Evolutionary conservation across 2,797 vertebrate genomes (phyloP).

Genomic region (Allenopithecus nigroviridis): DNA sequence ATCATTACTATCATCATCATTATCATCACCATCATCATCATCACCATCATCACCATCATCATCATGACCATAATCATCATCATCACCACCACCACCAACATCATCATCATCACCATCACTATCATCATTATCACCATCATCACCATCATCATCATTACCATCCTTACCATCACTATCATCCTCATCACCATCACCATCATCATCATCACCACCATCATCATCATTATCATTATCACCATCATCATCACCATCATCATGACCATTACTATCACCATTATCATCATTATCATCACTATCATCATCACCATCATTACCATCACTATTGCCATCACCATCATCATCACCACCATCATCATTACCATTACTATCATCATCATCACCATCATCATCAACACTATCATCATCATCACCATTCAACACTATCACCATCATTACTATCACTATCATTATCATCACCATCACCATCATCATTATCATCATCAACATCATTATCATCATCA

Average conservation of each 20-base stretch:
- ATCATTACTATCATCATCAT: neutral
- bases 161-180: rapidly evolving
- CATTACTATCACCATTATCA: rapidly evolving
- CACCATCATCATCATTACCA: rapidly evolving
- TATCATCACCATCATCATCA: rapidly evolving
- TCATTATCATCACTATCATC: too few relatives aligned
- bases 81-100: rapidly evolving
- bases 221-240: too few relatives aligned
- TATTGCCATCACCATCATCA: too few relatives aligned
- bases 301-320: too few relatives aligned
- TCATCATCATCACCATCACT: rapidly evolving
- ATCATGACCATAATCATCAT: rapidly evolving
- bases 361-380: too few relatives aligned
- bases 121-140: rapidly evolving
- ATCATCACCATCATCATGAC: rapidly evolving
- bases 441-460: neutral
- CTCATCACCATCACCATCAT: rapidly evolving
- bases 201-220: rapidly evolving
- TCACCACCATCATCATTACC: too few relatives aligned
- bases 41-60: rapidly evolving
- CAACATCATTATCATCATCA: neutral
- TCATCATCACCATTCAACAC: neutral
- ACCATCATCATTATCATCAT: too few relatives aligned
- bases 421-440: too few relatives aligned
- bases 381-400: neutral